Conservation (phyloP, 64 coral and sea anemone species). For the Pocillopora damicornis region DNA sequence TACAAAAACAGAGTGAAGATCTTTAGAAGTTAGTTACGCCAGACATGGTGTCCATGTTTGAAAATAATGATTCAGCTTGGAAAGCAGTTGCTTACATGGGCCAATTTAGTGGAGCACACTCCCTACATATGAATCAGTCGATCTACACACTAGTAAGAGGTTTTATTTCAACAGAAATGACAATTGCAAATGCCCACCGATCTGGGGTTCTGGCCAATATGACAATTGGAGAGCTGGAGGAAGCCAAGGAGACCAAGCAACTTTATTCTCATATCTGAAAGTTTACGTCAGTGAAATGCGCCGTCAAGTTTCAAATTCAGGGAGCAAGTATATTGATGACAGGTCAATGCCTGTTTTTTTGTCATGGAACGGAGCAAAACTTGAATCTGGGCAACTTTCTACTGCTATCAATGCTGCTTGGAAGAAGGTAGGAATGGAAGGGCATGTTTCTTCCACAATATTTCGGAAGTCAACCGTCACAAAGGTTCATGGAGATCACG, state of each 20-base stretch:
- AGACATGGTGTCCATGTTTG: neutral
- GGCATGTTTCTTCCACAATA: slow-evolving; percentile 4
- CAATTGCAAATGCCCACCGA: neutral
- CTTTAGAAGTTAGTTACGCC: neutral
- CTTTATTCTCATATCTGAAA: neutral
- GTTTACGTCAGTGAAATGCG: neutral
- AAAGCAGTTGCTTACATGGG: neutral
- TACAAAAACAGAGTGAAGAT: neutral
- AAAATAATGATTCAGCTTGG: neutral
- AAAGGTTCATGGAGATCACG: neutral
- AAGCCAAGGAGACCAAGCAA: slow-evolving; percentile 4
- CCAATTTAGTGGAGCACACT: neutral
- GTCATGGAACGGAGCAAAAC: neutral
- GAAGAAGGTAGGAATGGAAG: neutral
- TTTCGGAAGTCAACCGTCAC: neutral
- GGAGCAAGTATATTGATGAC: neutral
- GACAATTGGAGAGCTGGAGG: neutral
- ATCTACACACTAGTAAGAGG: neutral
- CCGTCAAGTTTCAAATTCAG: neutral
- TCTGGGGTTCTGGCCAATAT: neutral
- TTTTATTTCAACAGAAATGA: neutral
- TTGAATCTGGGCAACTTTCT: slow-evolving; percentile 3
- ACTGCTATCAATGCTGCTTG: slow-evolving; percentile 2
- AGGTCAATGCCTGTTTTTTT: neutral
- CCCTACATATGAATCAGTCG: neutral